Conservation (phyloP, 2,797 vertebrate species). For the Phalanger gymnotis region DNA sequence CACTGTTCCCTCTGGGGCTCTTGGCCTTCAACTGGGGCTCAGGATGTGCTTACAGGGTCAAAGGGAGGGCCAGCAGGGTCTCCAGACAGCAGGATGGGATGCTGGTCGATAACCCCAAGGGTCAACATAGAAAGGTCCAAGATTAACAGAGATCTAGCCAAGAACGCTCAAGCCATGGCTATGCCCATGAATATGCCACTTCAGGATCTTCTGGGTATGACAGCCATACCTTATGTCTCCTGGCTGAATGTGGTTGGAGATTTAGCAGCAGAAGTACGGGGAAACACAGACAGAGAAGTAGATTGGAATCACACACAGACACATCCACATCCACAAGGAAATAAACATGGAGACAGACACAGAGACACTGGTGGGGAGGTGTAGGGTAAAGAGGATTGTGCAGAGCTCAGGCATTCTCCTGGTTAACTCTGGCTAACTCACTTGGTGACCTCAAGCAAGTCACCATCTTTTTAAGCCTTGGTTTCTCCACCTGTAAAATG, state of each 20-base stretch:
- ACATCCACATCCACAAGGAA: neutral
- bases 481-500: neutral
- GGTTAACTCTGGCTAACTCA: neutral
- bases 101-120: neutral
- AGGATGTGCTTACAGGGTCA: neutral
- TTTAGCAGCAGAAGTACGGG: neutral
- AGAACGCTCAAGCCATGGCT: neutral
- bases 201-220: neutral
- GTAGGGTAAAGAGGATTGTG: neutral
- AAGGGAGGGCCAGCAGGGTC: neutral
- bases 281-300: neutral
- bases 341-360: neutral
- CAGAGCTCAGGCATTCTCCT: neutral
- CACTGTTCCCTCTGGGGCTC: neutral
- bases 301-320: neutral
- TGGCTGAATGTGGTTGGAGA: neutral
- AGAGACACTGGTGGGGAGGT: neutral
- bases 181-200: neutral
- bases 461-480: neutral
- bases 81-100: neutral
- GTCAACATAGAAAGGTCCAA: neutral
- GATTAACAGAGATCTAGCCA: neutral
- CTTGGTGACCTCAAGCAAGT: neutral
- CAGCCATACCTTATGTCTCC: neutral
- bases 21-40: neutral